A percentile compares a stretch with the other conserved stretches of the same genome.
Conservation (phyloP, 1,140 invertebrate genomes). For the Tetragnatha versicolor region DNA sequence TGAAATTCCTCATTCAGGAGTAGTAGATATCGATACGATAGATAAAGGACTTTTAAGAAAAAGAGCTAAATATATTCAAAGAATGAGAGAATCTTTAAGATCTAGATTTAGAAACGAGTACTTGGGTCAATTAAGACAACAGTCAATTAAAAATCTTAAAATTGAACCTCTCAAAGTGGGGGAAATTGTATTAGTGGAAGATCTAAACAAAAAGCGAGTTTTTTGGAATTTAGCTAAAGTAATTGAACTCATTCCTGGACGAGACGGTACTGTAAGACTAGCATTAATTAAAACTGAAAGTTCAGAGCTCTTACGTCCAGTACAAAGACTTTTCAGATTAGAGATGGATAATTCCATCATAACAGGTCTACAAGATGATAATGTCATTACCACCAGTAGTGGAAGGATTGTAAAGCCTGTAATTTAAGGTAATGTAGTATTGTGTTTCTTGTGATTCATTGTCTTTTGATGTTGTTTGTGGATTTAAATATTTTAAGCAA, state of each 20-base stretch:
- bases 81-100: background rate
- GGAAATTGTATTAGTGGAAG: background rate
- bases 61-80: background rate
- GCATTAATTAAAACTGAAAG: background rate
- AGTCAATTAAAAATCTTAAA: background rate
- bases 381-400: background rate
- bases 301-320: background rate
- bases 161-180: background rate
- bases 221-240: background rate
- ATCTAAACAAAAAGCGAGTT: background rate
- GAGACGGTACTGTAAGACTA: background rate
- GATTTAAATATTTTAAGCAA: no score
- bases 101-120: background rate
- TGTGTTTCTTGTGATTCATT: no score
- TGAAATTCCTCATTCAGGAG: background rate
- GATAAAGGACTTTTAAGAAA: slow-evolving; percentile 1
- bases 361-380: background rate
- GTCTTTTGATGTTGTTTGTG: no score
- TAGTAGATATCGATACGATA: background rate
- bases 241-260: background rate
- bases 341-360: background rate
- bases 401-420: background rate
- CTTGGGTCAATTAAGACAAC: slow-evolving; percentile 10
- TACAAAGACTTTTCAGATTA: background rate
- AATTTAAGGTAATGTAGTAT: no score